Conservation (phyloP, 2,113 vertebrate species). For the Collichthys lucidus region DNA sequence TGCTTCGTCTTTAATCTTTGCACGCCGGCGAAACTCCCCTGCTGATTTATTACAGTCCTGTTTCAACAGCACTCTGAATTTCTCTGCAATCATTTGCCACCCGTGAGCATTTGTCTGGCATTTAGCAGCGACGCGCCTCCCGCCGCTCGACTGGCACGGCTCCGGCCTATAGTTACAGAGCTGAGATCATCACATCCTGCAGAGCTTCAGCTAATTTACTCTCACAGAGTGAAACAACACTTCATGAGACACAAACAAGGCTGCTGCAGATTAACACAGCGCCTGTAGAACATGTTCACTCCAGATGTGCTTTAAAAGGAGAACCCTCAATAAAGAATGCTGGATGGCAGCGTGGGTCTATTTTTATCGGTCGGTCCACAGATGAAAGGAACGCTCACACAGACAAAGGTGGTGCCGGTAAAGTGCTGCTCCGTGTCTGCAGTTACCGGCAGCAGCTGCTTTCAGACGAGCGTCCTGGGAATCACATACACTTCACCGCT, state of each 20-base stretch:
- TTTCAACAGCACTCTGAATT: constrained; percentile 11
- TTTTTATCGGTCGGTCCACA: constrained; percentile 6
- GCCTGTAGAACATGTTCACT: background rate
- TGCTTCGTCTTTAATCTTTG: constrained; percentile 44
- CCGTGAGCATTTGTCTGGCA: constrained; percentile 49
- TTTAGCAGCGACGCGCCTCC: constrained; percentile 44
- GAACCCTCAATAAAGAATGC: constrained; percentile 16
- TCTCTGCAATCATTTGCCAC: constrained; percentile 39
- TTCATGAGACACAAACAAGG: constrained; percentile 14
- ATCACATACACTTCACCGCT: background rate
- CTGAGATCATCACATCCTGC: constrained; percentile 32
- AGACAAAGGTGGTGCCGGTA: background rate
- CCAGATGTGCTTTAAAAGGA: background rate
- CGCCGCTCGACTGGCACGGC: constrained; percentile 14
- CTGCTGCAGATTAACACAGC: background rate
- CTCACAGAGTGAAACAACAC: constrained; percentile 1
- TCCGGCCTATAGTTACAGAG: constrained; percentile 27
- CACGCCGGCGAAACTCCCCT: background rate
- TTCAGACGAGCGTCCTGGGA: no score
- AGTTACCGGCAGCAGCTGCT: constrained; percentile 34
- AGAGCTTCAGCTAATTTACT: constrained; percentile 41
- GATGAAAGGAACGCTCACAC: constrained; percentile 47
- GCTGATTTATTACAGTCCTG: constrained; percentile 20
- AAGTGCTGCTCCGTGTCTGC: constrained; percentile 20
- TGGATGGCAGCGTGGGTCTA: constrained; percentile 1